A percentile compares a stretch with the other conserved stretches of the same genome.
phyloP scores from a whole-genome alignment of 2,888 invertebrate genomes.

The Drosophila buzzatii region DNA sequence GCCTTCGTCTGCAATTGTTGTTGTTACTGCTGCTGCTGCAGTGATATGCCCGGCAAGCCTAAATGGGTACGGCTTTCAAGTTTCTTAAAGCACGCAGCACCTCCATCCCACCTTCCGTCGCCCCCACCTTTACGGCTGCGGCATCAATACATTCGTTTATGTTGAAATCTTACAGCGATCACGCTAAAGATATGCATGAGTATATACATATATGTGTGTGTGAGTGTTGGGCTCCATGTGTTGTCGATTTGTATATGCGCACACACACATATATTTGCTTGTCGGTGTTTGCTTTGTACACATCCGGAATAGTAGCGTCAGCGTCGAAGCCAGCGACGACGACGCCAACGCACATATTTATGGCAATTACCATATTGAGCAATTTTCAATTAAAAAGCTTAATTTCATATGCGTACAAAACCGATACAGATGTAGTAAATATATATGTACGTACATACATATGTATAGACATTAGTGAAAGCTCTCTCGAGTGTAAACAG shows the following conservation, averaged over 20 bases:
- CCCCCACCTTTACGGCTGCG: conserved; percentile 35
- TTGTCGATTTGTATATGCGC: conserved; percentile 51
- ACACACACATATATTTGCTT: conserved; percentile 38
- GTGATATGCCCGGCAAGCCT: conserved; percentile 63
- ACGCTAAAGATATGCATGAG: conserved; percentile 51
- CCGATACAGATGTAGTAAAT: neutral
- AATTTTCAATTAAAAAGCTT: conserved; percentile 74
- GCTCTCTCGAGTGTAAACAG: conserved; percentile 2
- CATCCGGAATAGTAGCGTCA: conserved; percentile 78
- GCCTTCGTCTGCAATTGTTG: conserved; percentile 31
- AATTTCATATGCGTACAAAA: conserved; percentile 9
- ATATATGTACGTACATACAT: neutral
- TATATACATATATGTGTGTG: conserved; percentile 24
- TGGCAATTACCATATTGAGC: conserved; percentile 81
- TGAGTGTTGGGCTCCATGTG: conserved; percentile 52
- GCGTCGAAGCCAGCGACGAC: conserved; percentile 31
- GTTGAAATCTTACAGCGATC: conserved; percentile 79
- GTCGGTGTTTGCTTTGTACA: conserved; percentile 68
- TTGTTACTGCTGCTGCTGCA: conserved; percentile 41
- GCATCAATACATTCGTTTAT: conserved; percentile 73
- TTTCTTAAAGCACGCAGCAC: conserved; percentile 53
- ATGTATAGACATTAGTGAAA: conserved; percentile 3
- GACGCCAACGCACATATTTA: conserved; percentile 69
- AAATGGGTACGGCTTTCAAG: conserved; percentile 77
- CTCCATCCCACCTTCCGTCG: neutral